Conservation (phyloP, 2,797 vertebrate species). For the Nannoperca australis region DNA sequence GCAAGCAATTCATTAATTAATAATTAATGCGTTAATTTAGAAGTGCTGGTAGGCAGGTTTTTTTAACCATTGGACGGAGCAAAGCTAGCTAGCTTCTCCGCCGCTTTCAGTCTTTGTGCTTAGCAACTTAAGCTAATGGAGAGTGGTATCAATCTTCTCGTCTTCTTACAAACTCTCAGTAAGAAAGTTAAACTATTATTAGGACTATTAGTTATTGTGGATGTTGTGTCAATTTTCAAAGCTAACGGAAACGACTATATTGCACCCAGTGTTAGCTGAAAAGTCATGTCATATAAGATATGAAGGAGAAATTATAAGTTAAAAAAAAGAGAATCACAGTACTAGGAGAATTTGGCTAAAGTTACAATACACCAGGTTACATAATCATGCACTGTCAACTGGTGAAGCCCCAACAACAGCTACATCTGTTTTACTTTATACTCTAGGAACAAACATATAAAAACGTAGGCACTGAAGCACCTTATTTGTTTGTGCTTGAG, state of each 20-base stretch:
- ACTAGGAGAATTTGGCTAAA: background rate
- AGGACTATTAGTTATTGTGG: background rate
- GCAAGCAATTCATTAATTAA: background rate
- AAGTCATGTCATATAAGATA: background rate
- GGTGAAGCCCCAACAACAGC: background rate
- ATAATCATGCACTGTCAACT: background rate
- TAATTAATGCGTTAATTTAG: background rate
- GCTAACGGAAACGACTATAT: background rate
- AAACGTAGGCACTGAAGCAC: background rate
- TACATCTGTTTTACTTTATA: background rate
- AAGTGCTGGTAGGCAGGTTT: background rate
- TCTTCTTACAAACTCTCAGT: background rate
- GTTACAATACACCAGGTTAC: background rate
- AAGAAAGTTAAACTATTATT: too few relatives aligned
- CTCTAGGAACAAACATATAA: too few relatives aligned
- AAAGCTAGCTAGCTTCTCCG: too few relatives aligned
- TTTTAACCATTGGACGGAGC: background rate
- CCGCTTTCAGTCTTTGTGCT: background rate
- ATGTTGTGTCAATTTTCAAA: background rate
- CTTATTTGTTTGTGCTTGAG: background rate
- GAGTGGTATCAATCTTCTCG: background rate
- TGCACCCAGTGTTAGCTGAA: background rate
- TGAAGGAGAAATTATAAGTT: background rate
- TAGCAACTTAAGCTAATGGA: background rate
- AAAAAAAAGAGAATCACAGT: background rate